phyloP scores from a whole-genome alignment of 2,113 vertebrate species.

The Saccopteryx leptura region DNA sequence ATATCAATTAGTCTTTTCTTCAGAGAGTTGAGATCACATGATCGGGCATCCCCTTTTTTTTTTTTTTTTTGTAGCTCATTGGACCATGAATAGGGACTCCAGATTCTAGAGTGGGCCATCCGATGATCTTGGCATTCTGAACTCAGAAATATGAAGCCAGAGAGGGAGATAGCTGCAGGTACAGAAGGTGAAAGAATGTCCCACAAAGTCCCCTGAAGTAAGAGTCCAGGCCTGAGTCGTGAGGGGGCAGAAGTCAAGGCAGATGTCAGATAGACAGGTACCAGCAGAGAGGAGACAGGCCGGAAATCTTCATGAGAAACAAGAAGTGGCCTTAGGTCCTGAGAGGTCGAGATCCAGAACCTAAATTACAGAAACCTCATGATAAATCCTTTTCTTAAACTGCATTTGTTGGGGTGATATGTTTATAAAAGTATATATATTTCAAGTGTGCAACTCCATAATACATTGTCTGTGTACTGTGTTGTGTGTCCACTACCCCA shows the following conservation, averaged over 20 bases:
- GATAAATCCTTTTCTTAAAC: neutral
- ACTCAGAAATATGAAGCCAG: neutral
- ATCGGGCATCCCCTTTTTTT: neutral
- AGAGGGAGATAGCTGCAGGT: neutral
- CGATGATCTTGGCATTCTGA: conserved; percentile 1
- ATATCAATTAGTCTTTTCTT: neutral
- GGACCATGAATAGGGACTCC: neutral
- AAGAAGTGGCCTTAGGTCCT: neutral
- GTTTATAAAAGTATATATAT: neutral
- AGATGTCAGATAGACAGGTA: neutral
- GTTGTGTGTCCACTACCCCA: neutral
- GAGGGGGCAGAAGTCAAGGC: neutral
- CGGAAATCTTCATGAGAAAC: neutral
- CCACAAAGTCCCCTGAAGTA: neutral
- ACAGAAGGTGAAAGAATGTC: neutral
- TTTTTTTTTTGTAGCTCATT: neutral
- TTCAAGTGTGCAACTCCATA: neutral
- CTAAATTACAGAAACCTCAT: neutral
- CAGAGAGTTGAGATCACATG: neutral
- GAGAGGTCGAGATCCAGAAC: neutral
- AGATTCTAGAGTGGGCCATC: neutral
- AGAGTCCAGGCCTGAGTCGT: neutral
- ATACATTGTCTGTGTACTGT: neutral
- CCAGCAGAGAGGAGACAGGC: neutral
- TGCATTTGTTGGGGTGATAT: neutral